Base-by-base conservation (phyloP, 2,113 vertebrate species). In the Prunella himalayana region DNA sequence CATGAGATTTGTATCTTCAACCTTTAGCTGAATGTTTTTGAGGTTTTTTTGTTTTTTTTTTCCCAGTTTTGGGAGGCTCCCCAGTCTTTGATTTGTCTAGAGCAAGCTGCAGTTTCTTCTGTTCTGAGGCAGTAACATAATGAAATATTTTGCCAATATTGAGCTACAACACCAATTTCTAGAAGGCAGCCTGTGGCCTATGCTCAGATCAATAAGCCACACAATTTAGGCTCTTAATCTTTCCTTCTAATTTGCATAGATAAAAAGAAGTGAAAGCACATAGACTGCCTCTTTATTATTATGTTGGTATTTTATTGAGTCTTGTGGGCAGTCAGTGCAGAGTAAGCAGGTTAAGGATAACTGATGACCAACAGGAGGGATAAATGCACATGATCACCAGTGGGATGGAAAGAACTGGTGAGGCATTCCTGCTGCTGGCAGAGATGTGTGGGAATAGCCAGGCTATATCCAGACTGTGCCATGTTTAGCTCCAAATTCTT, bases 261-360 rank as follows among this genome's bases (percentile, higher is more conserved):
- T 47, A 63, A 63, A 54, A 73, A 54, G 4, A 69, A 59, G 5
- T 35, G 24, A 45, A 85, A 79, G 25, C 33, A 72, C 33, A 47
- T 31, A 54, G 75, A 37, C 24, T 23, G 13, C 12, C 24, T 63
- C 50, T 70, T 42, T 53, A 31, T 82, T 65, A 22, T 65, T 82
- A 22, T 15, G 7, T 28, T 68, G 18, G 11, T 51, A 28, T 82
- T 88, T 42, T 77, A 49, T 56, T 49, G 3, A 27, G 60, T 66
- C 51, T 42, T n/a, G 10, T n/a, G 15, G 54, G n/a, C 65, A 37
- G 30, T 33, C 0, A 0, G 27, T 42, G 27, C 49, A 33, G 35
- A 68, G 11, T 51, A 8, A 2, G 11, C 2, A 0, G 49, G 14
- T 44, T 63, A n/a, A 24, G 63, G 28, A 15, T 81, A 13, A 59